Evolutionary conservation across 2,797 vertebrate genomes (phyloP), one percentile per base, ranked within the genome.

Genomic region (Cercopithecus hamlyni): DNA sequence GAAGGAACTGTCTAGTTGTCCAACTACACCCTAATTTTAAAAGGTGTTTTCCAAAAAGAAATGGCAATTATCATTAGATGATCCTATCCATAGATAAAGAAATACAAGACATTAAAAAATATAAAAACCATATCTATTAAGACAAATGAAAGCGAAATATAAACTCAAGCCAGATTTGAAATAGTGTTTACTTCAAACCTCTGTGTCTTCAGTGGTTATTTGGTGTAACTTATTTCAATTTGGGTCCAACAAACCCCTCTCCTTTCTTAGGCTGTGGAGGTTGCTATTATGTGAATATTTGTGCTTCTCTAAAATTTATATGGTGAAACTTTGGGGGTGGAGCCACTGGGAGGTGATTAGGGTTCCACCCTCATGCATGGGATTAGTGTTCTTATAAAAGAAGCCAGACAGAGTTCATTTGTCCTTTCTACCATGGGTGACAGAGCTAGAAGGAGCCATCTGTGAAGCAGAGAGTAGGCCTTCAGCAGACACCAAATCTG

Each of bases 1-100:
- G 30, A 98, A 97, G 73, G 58, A 94, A 94, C 1, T 48, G 10
- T 88, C 67, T 70, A 87, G 17, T 19, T 84, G 9, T 39, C 45
- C 92, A 76, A 57, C n/a, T 26, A 72, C 5, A 86, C 10, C 17
- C 43, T 91, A 52, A 80, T 85, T 93, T 92, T 70, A 43, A 94
- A 96, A 96, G 10, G 5, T 50, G 27, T 96, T 27, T 70, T 93
- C 61, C 43, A 45, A 82, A 80, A 76, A 36, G 14, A 55, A 88
- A 90, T 86, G 36, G 43, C 41, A 70, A 13, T 88, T 55, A 70
- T 88, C 57, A 12, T 39, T 33, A 77, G 39, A 81, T 39, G 26
- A 70, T 17, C 55, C 15, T 76, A 67, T 57, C 10, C 9, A 75
- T 55, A 39, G 30, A 33, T 45, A 48, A 73, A 97, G 48, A 93